Evolutionary conservation across 2,888 invertebrate species (phyloP), one percentile per base, ranked within the genome.

Genomic region (Rhingia rostrata): DNA sequence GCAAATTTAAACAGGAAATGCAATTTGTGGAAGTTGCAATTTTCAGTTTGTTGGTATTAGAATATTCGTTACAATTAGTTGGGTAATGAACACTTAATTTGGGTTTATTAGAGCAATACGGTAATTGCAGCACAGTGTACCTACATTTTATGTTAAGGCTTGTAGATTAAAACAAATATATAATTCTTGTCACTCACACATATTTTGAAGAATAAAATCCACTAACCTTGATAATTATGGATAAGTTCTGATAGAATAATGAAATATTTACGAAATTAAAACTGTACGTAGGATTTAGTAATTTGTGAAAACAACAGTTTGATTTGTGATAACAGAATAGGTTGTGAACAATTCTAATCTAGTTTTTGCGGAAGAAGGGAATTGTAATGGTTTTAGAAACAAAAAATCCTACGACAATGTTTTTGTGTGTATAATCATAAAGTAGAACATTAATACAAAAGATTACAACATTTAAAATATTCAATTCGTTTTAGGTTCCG

Each of bases 1-100:
- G 53, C 53, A 70, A 72, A 63, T 22, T 12, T 39, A 43, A 35
- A 64, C 78, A 70, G 78, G 70, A 78, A 78, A 64, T 79, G 64
- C 78, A 79, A 43, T 49, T 22, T 53, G 53, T 54, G 35, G 39
- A 22, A 14, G 37, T 51, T 45, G n/a, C 43, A 45, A 12, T 45
- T 6, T 45, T 45, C 12, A n/a, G 6, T 39, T 37, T 35, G 53
- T 32, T 53, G 53, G 33, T 22, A 53, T 49, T 43, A 9, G 49
- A 49, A 12, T 12, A 12, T n/a, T 30, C 9, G 53, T 33, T 53
- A n/a, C n/a, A 9, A 30, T 43, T 30, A 9, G 7, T n/a, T 30
- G 9, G 33, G 45, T 4, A 45, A 45, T 45, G 10, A 3, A 1
- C 45, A 12, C 45, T 45, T 22, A 22, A 22, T 22, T 22, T 22